A percentile compares a stretch with the other conserved stretches of the same genome.
These are phyloP conservation scores for Lytechinus pictus DNA, from an alignment of 35 echinoderm and acorn worm genomes.

Conservation along the genomic window DNA sequence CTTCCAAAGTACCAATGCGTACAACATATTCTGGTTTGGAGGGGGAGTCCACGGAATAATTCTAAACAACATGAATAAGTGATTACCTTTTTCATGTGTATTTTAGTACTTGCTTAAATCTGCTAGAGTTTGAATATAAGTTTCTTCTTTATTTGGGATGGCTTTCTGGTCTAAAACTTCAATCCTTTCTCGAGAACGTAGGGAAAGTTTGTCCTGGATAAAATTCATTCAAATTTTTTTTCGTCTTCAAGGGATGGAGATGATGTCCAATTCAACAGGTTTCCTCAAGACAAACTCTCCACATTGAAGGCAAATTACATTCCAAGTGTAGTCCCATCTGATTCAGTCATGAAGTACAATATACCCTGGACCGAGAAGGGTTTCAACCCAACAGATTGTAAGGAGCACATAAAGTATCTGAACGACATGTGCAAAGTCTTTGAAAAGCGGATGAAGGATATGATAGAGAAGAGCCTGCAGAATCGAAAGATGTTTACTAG, in stretches of 20 bases:
- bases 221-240: background rate
- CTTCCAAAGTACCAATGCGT: no score
- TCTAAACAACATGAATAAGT: no score
- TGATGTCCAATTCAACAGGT: background rate
- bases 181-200: background rate
- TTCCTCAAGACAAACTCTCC: background rate
- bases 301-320: conserved; percentile 68
- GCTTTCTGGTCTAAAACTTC: background rate
- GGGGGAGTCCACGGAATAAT: no score
- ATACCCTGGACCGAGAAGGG: conserved; percentile 76
- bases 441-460: conserved; percentile 54
- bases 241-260: background rate
- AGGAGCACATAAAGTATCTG: conserved; percentile 69
- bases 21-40: no score
- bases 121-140: no score
- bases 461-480: conserved; percentile 78
- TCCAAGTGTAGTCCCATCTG: conserved; percentile 27
- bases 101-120: no score
- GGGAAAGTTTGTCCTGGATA: background rate
- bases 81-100: no score
- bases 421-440: conserved; percentile 70
- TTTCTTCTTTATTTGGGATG: background rate
- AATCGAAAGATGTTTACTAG: conserved; percentile 37
- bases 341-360: conserved; percentile 56
- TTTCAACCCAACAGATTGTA: conserved; percentile 55